A percentile compares a stretch with the other conserved stretches of the same genome.
Evolutionary conservation across 2,113 vertebrate species (phyloP).

Genomic region (Nothobranchius kuhntae): DNA sequence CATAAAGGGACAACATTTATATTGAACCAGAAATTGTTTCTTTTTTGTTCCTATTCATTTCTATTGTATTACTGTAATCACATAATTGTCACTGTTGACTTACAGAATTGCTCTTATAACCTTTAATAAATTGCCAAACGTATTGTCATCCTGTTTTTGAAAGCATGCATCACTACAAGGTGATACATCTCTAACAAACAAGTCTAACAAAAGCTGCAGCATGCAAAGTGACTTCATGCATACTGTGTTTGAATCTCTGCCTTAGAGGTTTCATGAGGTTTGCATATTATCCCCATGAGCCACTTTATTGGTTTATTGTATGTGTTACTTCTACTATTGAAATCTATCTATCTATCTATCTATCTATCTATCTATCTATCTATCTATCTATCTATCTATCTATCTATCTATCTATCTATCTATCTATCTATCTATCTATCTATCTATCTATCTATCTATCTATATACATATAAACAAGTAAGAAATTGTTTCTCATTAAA

Average conservation of each 20-base stretch:
- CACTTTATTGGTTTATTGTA: too few species aligned
- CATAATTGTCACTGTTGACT: slow-evolving; percentile 20
- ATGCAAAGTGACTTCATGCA: not conserved
- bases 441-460: too few species aligned
- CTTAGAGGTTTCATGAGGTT: slow-evolving; percentile 50
- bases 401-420: too few species aligned
- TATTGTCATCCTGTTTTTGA: slow-evolving; percentile 23
- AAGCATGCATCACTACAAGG: slow-evolving; percentile 64
- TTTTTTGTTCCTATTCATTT: not conserved
- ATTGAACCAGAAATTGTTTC: not conserved
- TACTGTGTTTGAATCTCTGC: slow-evolving; percentile 26
- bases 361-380: too few species aligned
- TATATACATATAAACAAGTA: too few species aligned
- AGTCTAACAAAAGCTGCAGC: not conserved
- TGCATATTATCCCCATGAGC: slow-evolving; percentile 12
- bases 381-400: too few species aligned
- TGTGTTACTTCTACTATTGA: too few species aligned
- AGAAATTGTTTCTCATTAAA: too few species aligned
- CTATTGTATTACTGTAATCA: not conserved
- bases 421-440: too few species aligned
- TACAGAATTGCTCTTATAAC: slow-evolving; percentile 60
- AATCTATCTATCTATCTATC: too few species aligned
- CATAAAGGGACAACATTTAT: slow-evolving; percentile 38
- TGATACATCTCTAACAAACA: slow-evolving; percentile 43
- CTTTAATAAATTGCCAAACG: not conserved